These are phyloP conservation scores for Cryptophagus acutangulus DNA, from an alignment of 2,888 invertebrate genomes.

Conservation along the genomic window DNA sequence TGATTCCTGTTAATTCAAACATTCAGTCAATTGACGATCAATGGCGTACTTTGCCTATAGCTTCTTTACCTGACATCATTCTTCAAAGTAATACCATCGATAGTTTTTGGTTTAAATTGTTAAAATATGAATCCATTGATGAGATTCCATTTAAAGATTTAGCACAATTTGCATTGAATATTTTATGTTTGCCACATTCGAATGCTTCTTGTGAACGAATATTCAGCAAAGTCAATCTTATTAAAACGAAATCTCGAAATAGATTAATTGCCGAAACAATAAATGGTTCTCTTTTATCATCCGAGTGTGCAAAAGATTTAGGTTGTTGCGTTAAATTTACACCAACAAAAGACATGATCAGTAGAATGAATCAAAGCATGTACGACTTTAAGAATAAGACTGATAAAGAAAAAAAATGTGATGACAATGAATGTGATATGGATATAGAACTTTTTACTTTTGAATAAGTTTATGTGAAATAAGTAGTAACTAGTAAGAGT, in stretches of 20 bases:
- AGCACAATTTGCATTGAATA: constrained; percentile 4
- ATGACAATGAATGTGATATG: background rate
- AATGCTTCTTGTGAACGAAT: constrained; percentile 10
- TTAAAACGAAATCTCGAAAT: constrained; percentile 1
- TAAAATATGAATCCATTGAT: background rate
- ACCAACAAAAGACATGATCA: background rate
- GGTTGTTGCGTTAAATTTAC: background rate
- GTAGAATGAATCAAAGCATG: background rate
- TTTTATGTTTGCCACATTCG: constrained; percentile 10
- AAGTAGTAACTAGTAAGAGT: too few species aligned
- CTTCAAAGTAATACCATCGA: background rate
- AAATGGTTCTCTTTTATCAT: background rate
- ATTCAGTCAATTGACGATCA: background rate
- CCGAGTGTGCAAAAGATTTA: background rate
- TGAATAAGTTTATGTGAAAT: too few species aligned
- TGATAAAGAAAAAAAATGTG: background rate
- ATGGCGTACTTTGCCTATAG: background rate
- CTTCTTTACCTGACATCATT: background rate
- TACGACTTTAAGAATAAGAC: background rate
- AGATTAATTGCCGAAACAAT: background rate
- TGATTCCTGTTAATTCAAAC: background rate
- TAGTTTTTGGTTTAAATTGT: too few species aligned
- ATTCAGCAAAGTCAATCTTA: background rate
- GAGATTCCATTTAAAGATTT: constrained; percentile 1
- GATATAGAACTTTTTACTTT: too few species aligned